Evolutionary conservation across 1,140 invertebrate genomes (phyloP).

Genomic region (Hyles euphorbiae): DNA sequence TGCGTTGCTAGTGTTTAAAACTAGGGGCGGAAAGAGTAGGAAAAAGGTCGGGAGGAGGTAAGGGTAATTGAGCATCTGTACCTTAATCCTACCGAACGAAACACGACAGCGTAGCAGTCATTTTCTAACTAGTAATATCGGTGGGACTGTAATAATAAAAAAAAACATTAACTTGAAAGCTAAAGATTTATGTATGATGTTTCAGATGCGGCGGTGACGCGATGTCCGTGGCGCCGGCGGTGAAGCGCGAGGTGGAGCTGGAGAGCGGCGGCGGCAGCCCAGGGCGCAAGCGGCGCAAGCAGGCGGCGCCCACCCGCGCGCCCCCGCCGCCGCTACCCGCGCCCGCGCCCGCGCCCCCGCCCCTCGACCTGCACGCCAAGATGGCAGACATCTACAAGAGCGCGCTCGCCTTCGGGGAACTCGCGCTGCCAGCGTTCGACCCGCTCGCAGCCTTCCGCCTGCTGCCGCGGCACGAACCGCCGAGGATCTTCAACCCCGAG

Average conservation of each 20-base stretch:
- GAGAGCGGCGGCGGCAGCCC: slow-evolving; percentile 57
- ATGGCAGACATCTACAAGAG: slow-evolving; percentile 74
- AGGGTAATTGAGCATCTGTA: too few relatives aligned
- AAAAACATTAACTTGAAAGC: too few relatives aligned
- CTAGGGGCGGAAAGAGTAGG: too few relatives aligned
- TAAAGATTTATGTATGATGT: slow-evolving; percentile 15
- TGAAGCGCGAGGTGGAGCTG: slow-evolving; percentile 65
- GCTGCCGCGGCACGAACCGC: slow-evolving; percentile 78
- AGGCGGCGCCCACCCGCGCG: slow-evolving; percentile 59
- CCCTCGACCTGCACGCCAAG: slow-evolving; percentile 68
- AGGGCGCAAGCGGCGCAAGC: slow-evolving; percentile 66
- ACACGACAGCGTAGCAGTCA: too few relatives aligned
- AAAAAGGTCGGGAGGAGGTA: too few relatives aligned
- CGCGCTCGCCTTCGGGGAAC: slow-evolving; percentile 70
- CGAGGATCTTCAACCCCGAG: slow-evolving; percentile 94
- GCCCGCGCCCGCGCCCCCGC: slow-evolving; percentile 34
- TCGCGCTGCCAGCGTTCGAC: slow-evolving; percentile 65
- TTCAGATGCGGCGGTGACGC: slow-evolving; percentile 74
- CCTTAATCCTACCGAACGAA: too few relatives aligned
- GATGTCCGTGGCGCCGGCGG: slow-evolving; percentile 71
- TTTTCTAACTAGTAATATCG: too few relatives aligned
- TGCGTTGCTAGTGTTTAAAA: too few relatives aligned
- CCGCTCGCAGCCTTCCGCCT: slow-evolving; percentile 74
- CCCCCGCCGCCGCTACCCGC: slow-evolving; percentile 34
- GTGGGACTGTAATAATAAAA: too few relatives aligned